Percentiles rank a stretch among this genome's conserved stretches.
Conservation (phyloP, 2,888 invertebrate species). For the Calliopum simillimum region DNA sequence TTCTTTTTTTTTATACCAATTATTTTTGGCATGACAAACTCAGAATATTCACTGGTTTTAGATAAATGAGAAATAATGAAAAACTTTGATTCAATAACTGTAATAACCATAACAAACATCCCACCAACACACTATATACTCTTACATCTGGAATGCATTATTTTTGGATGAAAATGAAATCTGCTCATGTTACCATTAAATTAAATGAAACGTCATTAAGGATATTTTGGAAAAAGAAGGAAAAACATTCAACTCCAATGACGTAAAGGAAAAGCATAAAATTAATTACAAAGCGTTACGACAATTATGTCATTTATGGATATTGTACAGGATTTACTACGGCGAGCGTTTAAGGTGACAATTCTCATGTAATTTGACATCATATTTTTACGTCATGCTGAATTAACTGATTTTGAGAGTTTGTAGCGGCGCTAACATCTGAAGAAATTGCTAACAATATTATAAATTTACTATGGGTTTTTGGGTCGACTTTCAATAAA, state of each 20-base stretch:
- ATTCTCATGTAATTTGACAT: constrained; percentile 18
- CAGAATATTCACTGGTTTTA: neutral
- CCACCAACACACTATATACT: neutral
- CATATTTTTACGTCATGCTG: constrained; percentile 4
- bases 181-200: neutral
- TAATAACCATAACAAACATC: neutral
- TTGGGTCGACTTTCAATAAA: too few relatives aligned
- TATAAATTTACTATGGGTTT: too few relatives aligned
- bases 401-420: neutral
- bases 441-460: too few relatives aligned
- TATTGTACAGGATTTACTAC: neutral
- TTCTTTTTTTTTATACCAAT: too few relatives aligned
- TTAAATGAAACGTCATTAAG: too few relatives aligned
- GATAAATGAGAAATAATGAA: neutral
- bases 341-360: neutral
- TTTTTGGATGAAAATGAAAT: constrained; percentile 4
- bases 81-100: neutral
- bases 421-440: constrained; percentile 12
- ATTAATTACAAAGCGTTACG: constrained; percentile 31
- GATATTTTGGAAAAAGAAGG: too few relatives aligned
- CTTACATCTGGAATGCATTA: constrained; percentile 26
- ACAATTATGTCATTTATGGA: constrained; percentile 19
- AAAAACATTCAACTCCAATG: too few relatives aligned
- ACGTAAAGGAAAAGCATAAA: constrained; percentile 17
- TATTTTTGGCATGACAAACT: too few relatives aligned